These are phyloP conservation scores for Odontothrips loti DNA, from an alignment of 2,888 invertebrate species.

Conservation along the genomic window DNA sequence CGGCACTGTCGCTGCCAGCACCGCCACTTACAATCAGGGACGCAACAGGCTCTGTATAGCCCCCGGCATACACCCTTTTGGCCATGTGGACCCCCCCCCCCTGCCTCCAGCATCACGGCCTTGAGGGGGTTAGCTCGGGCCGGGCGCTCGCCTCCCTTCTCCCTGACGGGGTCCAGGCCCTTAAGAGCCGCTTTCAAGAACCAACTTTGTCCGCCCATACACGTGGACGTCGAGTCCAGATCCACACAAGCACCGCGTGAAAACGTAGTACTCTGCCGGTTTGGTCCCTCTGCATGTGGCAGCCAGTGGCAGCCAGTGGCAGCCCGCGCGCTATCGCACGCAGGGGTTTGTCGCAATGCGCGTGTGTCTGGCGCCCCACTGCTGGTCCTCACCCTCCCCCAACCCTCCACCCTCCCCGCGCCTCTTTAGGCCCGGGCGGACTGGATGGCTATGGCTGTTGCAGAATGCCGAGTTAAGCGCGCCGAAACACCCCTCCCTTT, in stretches of 20 bases:
- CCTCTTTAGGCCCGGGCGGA: neutral
- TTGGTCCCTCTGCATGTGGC: too few relatives aligned
- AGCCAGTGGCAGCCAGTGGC: too few relatives aligned
- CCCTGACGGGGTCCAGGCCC: neutral
- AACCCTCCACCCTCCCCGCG: neutral
- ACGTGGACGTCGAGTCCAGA: too few relatives aligned
- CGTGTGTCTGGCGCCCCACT: too few relatives aligned
- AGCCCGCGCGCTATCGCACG: too few relatives aligned
- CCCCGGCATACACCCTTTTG: neutral
- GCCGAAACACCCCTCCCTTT: neutral
- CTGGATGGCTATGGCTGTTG: neutral
- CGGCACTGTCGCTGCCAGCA: neutral
- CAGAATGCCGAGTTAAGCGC: too few relatives aligned
- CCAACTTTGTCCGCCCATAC: too few relatives aligned
- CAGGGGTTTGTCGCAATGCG: too few relatives aligned
- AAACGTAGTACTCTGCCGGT: too few relatives aligned
- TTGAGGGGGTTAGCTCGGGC: too few relatives aligned
- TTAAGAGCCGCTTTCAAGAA: neutral
- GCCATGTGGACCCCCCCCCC: neutral
- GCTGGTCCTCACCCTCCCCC: neutral
- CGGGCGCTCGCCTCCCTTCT: neutral
- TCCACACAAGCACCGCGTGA: too few relatives aligned
- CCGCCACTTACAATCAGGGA: neutral
- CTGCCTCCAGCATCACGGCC: neutral
- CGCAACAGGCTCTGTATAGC: conserved; percentile 11